These are phyloP conservation scores for Oreochromis grahami DNA, from an alignment of 2,797 vertebrate species.

Conservation along the genomic window DNA sequence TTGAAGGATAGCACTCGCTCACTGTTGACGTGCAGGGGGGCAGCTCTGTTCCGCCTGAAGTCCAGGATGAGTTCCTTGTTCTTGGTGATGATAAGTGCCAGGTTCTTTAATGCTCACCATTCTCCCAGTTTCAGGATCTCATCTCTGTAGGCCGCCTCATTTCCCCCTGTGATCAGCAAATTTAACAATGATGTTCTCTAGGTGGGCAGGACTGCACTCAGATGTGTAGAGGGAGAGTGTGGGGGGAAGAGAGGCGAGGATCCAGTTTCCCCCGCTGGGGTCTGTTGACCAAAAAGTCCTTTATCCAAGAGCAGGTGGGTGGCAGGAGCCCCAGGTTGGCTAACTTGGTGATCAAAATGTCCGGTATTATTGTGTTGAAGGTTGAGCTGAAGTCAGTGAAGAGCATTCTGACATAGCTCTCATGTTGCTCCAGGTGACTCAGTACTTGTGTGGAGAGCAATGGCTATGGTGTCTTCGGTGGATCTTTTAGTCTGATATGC, in stretches of 20 bases:
- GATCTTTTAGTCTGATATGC: not conserved
- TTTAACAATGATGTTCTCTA: not conserved
- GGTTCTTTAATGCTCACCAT: not conserved
- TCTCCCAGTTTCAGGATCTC: not conserved
- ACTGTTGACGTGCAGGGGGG: not conserved
- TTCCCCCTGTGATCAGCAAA: not conserved
- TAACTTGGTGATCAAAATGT: not conserved
- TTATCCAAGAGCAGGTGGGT: not conserved
- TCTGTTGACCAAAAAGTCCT: not conserved
- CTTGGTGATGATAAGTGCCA: not conserved
- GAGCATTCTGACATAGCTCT: not conserved
- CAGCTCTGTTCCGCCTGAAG: fast-evolving
- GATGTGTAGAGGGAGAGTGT: not conserved
- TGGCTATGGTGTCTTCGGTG: fast-evolving
- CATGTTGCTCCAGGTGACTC: not conserved
- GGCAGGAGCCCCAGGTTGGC: fast-evolving
- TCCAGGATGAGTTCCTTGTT: not conserved
- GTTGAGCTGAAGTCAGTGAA: not conserved
- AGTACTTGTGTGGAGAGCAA: not conserved
- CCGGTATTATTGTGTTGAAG: not conserved
- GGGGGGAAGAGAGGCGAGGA: not conserved
- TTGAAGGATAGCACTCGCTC: not conserved
- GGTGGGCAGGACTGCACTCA: not conserved
- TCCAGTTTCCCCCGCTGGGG: not conserved
- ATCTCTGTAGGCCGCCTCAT: not conserved